phyloP scores from a whole-genome alignment of 2,797 vertebrate species.

The Lithobates sylvaticus region DNA sequence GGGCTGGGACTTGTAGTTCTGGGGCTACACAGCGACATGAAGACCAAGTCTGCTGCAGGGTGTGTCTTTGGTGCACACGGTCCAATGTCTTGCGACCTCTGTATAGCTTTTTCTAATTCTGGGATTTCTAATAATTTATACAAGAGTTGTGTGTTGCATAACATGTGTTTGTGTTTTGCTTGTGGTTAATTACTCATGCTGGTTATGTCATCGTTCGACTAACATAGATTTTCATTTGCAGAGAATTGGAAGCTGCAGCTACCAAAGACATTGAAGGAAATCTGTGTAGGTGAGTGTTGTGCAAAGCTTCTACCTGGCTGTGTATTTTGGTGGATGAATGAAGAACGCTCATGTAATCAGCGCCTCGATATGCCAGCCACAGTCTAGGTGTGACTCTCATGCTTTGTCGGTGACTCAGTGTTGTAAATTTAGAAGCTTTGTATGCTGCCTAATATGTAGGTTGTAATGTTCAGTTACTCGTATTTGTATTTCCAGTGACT shows the following conservation, averaged over 20 bases:
- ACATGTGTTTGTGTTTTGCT: neutral
- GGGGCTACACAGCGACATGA: neutral
- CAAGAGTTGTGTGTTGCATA: neutral
- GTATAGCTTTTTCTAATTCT: neutral
- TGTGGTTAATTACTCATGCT: slow-evolving; percentile 4
- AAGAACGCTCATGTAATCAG: neutral
- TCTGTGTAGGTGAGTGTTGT: slow-evolving; percentile 84
- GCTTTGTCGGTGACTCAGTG: neutral
- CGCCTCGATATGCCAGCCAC: neutral
- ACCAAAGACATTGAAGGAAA: slow-evolving; percentile 97
- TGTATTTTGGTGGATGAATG: neutral
- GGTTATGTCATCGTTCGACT: slow-evolving; percentile 24
- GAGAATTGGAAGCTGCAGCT: slow-evolving; percentile 98
- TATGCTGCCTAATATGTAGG: neutral
- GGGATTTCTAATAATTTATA: neutral
- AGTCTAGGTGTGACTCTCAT: slow-evolving; percentile 37
- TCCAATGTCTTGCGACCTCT: neutral
- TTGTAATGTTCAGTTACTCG: neutral
- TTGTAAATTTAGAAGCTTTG: neutral
- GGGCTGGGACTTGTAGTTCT: slow-evolving; percentile 1
- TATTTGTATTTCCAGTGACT: too few relatives aligned
- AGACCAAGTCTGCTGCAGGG: neutral
- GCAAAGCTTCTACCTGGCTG: neutral
- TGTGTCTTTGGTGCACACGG: neutral
- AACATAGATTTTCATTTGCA: slow-evolving; percentile 70